Percentiles rank a stretch among this genome's conserved stretches.
These are phyloP conservation scores for Upupa epops DNA, from an alignment of 2,113 vertebrate species.

Conservation along the genomic window DNA sequence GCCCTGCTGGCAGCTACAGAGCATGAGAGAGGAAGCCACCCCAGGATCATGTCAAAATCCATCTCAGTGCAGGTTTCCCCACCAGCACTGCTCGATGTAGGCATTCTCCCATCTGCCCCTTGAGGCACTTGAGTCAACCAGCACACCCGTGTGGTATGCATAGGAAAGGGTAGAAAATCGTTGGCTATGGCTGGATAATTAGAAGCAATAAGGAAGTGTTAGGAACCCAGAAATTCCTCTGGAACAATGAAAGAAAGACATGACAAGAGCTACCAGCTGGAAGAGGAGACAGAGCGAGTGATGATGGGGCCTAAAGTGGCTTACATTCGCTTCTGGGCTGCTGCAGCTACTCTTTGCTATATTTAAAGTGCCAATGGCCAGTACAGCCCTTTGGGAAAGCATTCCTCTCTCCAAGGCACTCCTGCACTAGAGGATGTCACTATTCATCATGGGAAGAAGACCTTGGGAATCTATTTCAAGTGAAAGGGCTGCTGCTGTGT, in stretches of 20 bases:
- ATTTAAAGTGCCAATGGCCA: conserved; percentile 18
- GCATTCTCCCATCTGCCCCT: background rate
- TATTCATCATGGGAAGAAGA: background rate
- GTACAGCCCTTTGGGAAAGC: background rate
- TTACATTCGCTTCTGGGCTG: conserved; percentile 46
- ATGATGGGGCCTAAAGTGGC: conserved; percentile 55
- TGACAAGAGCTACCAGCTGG: conserved; percentile 39
- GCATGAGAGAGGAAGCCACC: background rate
- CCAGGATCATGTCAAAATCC: background rate
- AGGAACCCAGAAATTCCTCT: background rate
- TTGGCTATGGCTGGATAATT: background rate
- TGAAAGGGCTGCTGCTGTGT: background rate
- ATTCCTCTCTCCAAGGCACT: background rate
- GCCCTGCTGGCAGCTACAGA: background rate
- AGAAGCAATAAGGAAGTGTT: background rate
- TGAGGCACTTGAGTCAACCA: rapidly evolving
- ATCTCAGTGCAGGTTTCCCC: background rate
- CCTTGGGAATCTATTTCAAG: conserved; percentile 2
- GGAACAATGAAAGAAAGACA: background rate
- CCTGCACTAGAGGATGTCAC: background rate
- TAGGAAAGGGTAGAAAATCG: background rate
- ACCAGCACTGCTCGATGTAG: background rate
- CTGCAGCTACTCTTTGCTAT: conserved; percentile 20
- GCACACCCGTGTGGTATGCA: background rate
- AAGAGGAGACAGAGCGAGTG: background rate